phyloP scores from a whole-genome alignment of 2,113 vertebrate species.

The Bubo blakistoni region DNA sequence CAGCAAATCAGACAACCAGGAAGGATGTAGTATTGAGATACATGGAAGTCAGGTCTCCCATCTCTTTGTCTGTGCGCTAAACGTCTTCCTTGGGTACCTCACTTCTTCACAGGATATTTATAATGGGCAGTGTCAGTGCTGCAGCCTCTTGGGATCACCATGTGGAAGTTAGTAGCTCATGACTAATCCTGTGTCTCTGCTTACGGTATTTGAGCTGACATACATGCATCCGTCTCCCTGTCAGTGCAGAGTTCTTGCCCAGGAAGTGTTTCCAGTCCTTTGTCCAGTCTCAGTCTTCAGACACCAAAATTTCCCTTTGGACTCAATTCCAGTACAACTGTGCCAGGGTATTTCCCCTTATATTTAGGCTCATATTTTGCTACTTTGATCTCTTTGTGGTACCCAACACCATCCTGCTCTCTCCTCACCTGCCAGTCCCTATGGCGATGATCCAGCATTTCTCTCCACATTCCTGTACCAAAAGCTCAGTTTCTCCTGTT shows the following conservation, averaged over 20 bases:
- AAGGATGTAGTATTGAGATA: neutral
- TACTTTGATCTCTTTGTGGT: neutral
- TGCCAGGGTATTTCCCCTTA: neutral
- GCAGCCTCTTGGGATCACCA: neutral
- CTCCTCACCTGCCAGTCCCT: neutral
- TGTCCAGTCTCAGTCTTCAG: neutral
- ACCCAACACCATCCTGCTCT: neutral
- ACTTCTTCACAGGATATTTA: neutral
- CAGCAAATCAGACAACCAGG: neutral
- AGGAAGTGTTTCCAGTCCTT: neutral
- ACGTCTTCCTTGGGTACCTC: neutral
- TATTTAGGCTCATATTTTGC: neutral
- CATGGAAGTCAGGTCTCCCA: neutral
- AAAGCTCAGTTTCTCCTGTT: neutral
- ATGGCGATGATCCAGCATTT: neutral
- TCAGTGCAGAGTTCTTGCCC: neutral
- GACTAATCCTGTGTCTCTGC: neutral
- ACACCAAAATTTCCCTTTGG: neutral
- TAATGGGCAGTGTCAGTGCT: neutral
- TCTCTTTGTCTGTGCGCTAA: neutral
- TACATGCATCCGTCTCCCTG: neutral
- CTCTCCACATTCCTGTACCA: neutral
- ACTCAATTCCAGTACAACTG: neutral
- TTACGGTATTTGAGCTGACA: neutral
- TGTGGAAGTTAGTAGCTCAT: neutral